Base-by-base conservation (phyloP, 2,113 vertebrate genomes). In the Alethe castanea region DNA sequence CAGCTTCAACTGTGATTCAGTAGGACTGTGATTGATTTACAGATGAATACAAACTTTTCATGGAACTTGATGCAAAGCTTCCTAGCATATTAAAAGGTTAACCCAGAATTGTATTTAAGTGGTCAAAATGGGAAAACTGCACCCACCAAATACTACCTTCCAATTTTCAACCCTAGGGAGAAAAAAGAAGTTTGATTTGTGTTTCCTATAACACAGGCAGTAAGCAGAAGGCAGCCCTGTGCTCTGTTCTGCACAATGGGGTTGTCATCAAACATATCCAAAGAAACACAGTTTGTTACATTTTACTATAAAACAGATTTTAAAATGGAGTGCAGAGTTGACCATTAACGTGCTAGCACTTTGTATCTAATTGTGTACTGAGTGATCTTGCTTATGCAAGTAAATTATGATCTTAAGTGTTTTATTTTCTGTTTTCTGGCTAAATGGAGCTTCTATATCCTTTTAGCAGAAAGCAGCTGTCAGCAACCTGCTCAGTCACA, bases 381-480 rank as follows among this genome's bases (percentile, higher is more conserved):
- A 71, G 29, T 45, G 15, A 60, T 88, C 66, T 73, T 69, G 56
- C 79, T 88, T 86, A 53, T 45, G 36, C 69, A 71, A 94, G 28
- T 66, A 67, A 80, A 83, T 86, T 71, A 81, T 85, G 52, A 20
- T 11, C 48, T 88, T 62, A 72, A 94, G 71, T 64, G 53, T 93
- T 95, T 95, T 74, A 72, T 52, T 91, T 97, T 82, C 80, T 77
- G 59, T 92, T 96, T 93, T 88, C 66, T 92, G 72, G 60, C 93
- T 95, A 89, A 95, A 72, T 92, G 77, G 82, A 85, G 83, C 65
- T 93, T 94, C 78, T 88, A 0, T 80, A 81, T 83, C 77, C 82
- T 96, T 92, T 90, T 78, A 95, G 78, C 77, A 93, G 82, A 95
- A 88, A 86, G 71, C 94, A 90, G 86, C 83, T 91, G 91, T 92